phyloP scores from a whole-genome alignment of 2,888 invertebrate genomes.

The Cantharis rustica region DNA sequence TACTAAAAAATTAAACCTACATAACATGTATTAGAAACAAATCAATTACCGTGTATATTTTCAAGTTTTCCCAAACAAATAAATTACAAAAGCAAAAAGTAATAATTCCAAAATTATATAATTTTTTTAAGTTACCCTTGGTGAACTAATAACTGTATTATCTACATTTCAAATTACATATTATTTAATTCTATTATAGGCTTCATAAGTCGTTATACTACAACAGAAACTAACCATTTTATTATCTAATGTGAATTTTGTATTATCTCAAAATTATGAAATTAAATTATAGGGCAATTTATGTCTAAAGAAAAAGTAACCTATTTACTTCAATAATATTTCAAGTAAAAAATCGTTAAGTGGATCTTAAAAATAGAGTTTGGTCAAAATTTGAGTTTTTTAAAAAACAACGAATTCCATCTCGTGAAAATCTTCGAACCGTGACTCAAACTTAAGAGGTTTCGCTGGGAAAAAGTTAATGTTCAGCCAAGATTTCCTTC shows the following conservation, averaged over 20 bases:
- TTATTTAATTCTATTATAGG: neutral
- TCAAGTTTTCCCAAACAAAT: neutral
- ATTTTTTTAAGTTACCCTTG: neutral
- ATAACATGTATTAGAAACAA: neutral
- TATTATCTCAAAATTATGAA: neutral
- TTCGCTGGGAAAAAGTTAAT: neutral
- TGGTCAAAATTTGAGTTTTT: neutral
- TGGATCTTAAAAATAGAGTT: neutral
- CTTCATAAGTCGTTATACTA: neutral
- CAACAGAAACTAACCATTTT: neutral
- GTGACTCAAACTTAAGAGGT: neutral
- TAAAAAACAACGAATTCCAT: neutral
- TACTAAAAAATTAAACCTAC: neutral
- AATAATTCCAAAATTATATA: neutral
- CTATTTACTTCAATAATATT: neutral
- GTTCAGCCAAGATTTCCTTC: neutral
- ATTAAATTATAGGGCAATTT: neutral
- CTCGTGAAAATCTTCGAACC: neutral
- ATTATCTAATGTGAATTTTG: neutral
- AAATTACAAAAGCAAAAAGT: neutral
- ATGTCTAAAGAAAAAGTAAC: neutral
- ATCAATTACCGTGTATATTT: neutral
- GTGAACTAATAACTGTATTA: neutral
- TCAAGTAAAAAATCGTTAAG: neutral
- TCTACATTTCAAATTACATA: neutral